Evolutionary conservation across 2,888 invertebrate genomes (phyloP), one percentile per base, ranked within the genome.

Genomic region (Bombylius major): DNA sequence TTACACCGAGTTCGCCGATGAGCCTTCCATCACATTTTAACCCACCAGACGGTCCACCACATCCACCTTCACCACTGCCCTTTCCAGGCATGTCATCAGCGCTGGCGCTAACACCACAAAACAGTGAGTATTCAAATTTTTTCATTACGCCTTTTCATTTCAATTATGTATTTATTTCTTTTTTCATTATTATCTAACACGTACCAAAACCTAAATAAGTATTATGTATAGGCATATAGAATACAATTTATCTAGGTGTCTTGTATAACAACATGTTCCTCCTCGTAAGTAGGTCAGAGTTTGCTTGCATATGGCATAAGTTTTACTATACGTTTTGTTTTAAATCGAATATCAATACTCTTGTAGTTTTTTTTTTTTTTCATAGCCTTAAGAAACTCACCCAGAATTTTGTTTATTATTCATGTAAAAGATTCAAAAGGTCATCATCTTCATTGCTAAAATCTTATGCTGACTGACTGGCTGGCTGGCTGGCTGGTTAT

Each of bases 61-160:
- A 69, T 69, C 80, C 77, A 59, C 81, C 78, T 53, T 80, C 79
- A 60, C 84, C 78, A 60, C 73, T 86, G 70, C 81, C 82, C 72
- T 87, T 85, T 76, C 84, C 86, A 61, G 84, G 84, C 56, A 83
- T 86, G 76, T 80, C 84, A 51, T 83, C 86, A 58, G 86, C 87
- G 56, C 76, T 90, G 63, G 82, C 88, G 46, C 77, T 90, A 69
- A 88, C 89, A 63, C 87, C 89, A 65, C 88, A 89, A 57, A 89
- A 90, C 77, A 85, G 84, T 81, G 77, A 86, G 83, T 84, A 68
- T 5, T 5, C 36, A 36, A 8, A 36, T 36, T 6, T 9, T 6
- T 36, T 8, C 36, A 8, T 36, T 36, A 36, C 36, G 9, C 36
- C 36, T 8, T 36, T 36, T 36, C 36, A 36, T 36, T 36, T 36